phyloP scores from a whole-genome alignment of 2,113 vertebrate genomes.

The Platysternon megacephalum region DNA sequence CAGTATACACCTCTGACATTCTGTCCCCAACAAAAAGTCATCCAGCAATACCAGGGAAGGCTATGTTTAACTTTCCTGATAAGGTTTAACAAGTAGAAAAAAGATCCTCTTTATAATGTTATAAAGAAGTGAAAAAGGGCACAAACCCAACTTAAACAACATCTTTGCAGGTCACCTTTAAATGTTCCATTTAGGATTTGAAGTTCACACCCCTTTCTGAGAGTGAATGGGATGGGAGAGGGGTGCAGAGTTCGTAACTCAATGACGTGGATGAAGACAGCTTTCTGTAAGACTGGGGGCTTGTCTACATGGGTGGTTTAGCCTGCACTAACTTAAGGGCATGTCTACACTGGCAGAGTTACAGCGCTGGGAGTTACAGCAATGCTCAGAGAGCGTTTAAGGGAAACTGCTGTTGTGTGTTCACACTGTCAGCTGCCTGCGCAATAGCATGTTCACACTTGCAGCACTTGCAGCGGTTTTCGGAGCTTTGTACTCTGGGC shows the following conservation, averaged over 20 bases:
- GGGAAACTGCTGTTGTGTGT: too few relatives aligned
- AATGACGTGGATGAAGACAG: not conserved
- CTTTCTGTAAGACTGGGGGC: not conserved
- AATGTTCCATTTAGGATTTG: not conserved
- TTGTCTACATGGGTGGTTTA: not conserved
- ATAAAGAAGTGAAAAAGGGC: not conserved
- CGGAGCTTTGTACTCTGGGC: too few relatives aligned
- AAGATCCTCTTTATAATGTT: not conserved
- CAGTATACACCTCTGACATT: not conserved
- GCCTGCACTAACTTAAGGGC: not conserved
- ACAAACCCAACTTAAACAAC: not conserved
- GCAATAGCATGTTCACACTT: too few relatives aligned
- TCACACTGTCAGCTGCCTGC: too few relatives aligned
- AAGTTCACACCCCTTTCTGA: not conserved
- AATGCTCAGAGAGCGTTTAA: too few relatives aligned
- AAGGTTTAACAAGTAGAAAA: not conserved
- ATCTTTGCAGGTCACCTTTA: not conserved
- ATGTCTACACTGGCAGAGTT: too few relatives aligned
- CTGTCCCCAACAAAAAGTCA: not conserved
- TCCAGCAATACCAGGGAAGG: not conserved
- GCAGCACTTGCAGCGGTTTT: too few relatives aligned
- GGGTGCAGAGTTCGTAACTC: not conserved
- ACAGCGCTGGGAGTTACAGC: too few relatives aligned
- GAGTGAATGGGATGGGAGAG: not conserved
- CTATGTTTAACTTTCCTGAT: not conserved